These are phyloP conservation scores for Coendou prehensilis DNA, from an alignment of 2,797 vertebrate species.

Conservation along the genomic window DNA sequence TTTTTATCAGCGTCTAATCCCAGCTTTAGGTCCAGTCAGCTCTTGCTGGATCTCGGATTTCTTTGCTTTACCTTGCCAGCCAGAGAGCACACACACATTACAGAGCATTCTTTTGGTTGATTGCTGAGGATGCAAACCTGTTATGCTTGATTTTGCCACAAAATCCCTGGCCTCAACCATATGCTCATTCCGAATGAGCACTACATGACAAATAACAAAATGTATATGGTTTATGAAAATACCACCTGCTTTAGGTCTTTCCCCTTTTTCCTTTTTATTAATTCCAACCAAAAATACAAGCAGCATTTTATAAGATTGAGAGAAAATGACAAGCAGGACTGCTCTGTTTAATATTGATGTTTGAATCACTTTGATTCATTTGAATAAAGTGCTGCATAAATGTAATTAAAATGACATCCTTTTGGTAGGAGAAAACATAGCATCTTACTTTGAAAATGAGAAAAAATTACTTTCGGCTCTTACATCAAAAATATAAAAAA, in stretches of 20 bases:
- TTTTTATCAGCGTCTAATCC: conserved; percentile 71
- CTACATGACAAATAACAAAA: conserved; percentile 19
- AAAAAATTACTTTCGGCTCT: conserved; percentile 64
- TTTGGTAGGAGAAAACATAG: conserved; percentile 75
- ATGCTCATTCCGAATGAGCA: neutral
- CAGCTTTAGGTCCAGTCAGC: neutral
- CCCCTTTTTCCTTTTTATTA: conserved; percentile 55
- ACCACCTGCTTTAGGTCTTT: conserved; percentile 24
- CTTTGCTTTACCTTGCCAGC: conserved; percentile 51
- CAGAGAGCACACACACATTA: neutral
- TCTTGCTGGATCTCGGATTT: conserved; percentile 39
- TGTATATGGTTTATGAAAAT: neutral
- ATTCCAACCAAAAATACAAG: conserved; percentile 62
- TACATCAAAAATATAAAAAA: neutral
- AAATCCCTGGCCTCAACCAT: neutral
- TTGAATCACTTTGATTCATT: conserved; percentile 73
- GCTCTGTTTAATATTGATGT: conserved; percentile 77
- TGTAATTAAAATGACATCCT: conserved; percentile 76
- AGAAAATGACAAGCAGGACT: conserved; percentile 63
- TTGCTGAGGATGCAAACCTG: neutral
- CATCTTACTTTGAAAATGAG: conserved; percentile 70
- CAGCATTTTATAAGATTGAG: conserved; percentile 46
- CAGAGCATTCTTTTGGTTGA: neutral
- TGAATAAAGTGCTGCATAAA: conserved; percentile 69
- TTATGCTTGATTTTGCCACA: conserved; percentile 11